Evolutionary conservation across 1,140 invertebrate genomes (phyloP), one percentile per base, ranked within the genome.

Genomic region (Leucophenga varia): DNA sequence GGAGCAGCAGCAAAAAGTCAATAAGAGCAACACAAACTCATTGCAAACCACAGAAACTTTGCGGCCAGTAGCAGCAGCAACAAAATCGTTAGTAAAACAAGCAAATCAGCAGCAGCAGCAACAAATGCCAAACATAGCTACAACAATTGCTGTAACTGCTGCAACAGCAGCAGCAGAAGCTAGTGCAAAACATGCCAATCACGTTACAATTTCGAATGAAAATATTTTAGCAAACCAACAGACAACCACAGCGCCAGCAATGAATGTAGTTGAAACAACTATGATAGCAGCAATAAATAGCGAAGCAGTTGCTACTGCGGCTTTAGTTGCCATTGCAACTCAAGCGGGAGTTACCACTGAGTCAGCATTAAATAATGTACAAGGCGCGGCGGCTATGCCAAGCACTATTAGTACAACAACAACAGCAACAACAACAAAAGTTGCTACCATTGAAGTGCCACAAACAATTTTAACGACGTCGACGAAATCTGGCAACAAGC

Each of bases 11-110:
- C 22, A 25, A 10, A 25, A 25, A 25, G 22, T 10, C 22, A 25
- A 25, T 25, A 25, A 6, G 22, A 25, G 57, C 57, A 60, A 49
- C 61, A 52, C 38, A 10, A 25, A 25, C 49, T 52, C 55, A 38
- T 47, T 55, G 57, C 49, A 43, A 64, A 67, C 63, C 63, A 45
- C 63, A 67, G 63, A 67, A 67, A 67, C 63, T 67, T 68, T 67
- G 42, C 50, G 63, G 63, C 50, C 59, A 54, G 50, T 16, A 22
- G n/a, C 39, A 48, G n/a, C 19, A 16, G 8, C 28, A 3, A 9
- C 7, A 9, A 16, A 67, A 67, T 67, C 56, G 63, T 67, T 67
- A 71, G 55, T 45, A 42, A 49, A 64, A 47, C 30, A 39, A 17
- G 8, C 12, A 16, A 12, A 39, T 6, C 37, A 21, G 9, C 37